Conservation (phyloP, 2,113 vertebrate species). For the Argyrosomus japonicus region DNA sequence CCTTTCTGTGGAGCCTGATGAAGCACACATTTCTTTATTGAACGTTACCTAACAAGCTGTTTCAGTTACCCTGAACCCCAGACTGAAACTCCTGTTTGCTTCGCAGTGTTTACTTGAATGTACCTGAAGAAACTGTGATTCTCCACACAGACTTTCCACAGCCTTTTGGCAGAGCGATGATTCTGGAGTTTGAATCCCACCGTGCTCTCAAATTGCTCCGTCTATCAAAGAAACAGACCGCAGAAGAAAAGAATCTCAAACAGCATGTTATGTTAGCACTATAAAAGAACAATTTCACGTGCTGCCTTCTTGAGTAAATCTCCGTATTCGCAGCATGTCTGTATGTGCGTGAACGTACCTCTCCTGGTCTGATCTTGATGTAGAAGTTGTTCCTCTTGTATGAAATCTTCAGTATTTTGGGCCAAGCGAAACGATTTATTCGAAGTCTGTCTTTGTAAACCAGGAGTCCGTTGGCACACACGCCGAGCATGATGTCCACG, state of each 20-base stretch:
- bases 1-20: not conserved
- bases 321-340: not conserved
- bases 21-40: not conserved
- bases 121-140: constrained; percentile 99
- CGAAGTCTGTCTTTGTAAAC: constrained; percentile 98
- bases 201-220: constrained; percentile 98
- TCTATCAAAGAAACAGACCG: constrained; percentile 80
- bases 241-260: not conserved
- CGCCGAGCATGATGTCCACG: constrained; percentile 98
- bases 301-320: not conserved
- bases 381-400: constrained; percentile 99
- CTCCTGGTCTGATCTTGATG: constrained; percentile 98
- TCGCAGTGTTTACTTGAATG: not conserved
- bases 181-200: constrained; percentile 98
- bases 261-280: not conserved
- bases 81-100: not conserved
- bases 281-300: not conserved
- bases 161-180: constrained; percentile 93
- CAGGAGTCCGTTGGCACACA: constrained; percentile 95
- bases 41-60: not conserved
- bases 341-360: constrained; percentile 84
- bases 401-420: constrained; percentile 99
- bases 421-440: constrained; percentile 99
- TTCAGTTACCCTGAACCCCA: not conserved
- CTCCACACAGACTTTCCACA: constrained; percentile 99